A percentile compares a stretch with the other conserved stretches of the same genome.
phyloP scores from a whole-genome alignment of 2,888 invertebrate species.

The Agriopis marginaria region DNA sequence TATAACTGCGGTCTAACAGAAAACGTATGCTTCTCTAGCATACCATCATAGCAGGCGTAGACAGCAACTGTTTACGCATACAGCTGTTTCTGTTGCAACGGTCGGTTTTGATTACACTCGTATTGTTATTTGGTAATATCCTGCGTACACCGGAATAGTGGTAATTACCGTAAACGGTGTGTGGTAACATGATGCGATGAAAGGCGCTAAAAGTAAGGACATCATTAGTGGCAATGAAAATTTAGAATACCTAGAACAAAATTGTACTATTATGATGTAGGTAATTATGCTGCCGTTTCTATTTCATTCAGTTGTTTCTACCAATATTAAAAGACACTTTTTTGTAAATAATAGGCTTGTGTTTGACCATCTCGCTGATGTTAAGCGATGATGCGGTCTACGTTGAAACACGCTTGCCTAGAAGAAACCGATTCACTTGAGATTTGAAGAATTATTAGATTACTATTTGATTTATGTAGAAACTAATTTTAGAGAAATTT shows the following conservation, averaged over 20 bases:
- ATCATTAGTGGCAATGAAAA: constrained; percentile 25
- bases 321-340: too few relatives aligned
- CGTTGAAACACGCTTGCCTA: too few relatives aligned
- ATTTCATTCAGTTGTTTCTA: too few relatives aligned
- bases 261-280: neutral
- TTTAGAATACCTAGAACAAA: neutral
- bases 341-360: too few relatives aligned
- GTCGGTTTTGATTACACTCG: constrained; percentile 66
- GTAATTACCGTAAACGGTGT: constrained; percentile 40
- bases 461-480: too few relatives aligned
- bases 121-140: constrained; percentile 67
- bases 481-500: too few relatives aligned
- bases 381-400: too few relatives aligned
- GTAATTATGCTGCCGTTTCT: too few relatives aligned
- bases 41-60: neutral
- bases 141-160: constrained; percentile 48
- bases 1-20: neutral
- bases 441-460: too few relatives aligned
- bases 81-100: constrained; percentile 53
- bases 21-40: neutral
- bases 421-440: too few relatives aligned
- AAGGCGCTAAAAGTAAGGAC: constrained; percentile 36
- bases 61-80: constrained; percentile 3
- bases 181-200: constrained; percentile 38
- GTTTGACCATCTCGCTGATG: too few relatives aligned